phyloP scores from a whole-genome alignment of 1,140 invertebrate genomes.

The Cydia splendana region DNA sequence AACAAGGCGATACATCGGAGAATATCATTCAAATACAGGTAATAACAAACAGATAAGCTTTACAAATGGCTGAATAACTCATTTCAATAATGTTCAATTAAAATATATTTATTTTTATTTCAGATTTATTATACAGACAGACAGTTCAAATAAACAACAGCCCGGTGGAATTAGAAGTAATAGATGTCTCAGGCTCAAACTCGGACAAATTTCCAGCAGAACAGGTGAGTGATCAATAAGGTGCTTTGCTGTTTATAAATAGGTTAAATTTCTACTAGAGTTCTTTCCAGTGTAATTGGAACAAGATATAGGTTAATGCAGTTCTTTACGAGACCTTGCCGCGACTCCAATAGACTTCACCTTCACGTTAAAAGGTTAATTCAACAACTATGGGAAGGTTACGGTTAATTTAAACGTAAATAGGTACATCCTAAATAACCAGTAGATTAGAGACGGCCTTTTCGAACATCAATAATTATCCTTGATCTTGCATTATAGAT shows the following conservation, averaged over 20 bases:
- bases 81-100: conserved; percentile 7
- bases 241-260: not conserved
- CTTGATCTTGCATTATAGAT: conserved; percentile 40
- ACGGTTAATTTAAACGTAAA: conserved; percentile 15
- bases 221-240: conserved; percentile 59
- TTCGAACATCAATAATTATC: conserved; percentile 50
- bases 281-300: conserved; percentile 18
- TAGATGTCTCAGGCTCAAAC: conserved; percentile 86
- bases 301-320: conserved; percentile 51
- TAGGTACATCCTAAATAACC: conserved; percentile 45
- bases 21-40: conserved; percentile 91
- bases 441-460: conserved; percentile 51
- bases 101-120: conserved; percentile 57
- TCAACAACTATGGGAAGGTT: conserved; percentile 11
- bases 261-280: not conserved
- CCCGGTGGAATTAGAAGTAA: conserved; percentile 87
- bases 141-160: conserved; percentile 85
- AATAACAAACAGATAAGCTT: conserved; percentile 48
- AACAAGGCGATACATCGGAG: conserved; percentile 88
- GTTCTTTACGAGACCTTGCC: conserved; percentile 48
- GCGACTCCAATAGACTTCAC: conserved; percentile 48
- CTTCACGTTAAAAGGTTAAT: conserved; percentile 51
- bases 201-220: conserved; percentile 79
- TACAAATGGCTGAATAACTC: not conserved
- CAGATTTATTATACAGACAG: conserved; percentile 89